Evolutionary conservation across 2,113 vertebrate genomes (phyloP).

Genomic region (Turnix velox): DNA sequence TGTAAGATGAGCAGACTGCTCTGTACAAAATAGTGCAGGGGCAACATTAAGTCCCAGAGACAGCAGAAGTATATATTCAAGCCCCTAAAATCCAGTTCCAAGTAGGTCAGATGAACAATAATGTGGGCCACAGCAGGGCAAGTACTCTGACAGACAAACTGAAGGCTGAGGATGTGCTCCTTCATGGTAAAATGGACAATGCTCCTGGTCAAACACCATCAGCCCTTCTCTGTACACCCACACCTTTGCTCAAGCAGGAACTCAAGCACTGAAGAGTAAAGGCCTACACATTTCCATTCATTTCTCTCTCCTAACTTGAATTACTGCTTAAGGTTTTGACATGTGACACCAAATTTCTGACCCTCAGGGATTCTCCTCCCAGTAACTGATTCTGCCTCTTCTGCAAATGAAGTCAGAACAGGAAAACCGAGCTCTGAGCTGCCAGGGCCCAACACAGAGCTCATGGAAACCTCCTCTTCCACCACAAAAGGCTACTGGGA

Average conservation of each 20-base stretch:
- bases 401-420: neutral
- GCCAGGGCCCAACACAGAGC: neutral
- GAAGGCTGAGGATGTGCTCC: neutral
- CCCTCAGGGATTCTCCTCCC: neutral
- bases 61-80: neutral
- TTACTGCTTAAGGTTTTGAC: neutral
- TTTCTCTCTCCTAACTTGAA: neutral
- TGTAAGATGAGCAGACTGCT: rapidly evolving
- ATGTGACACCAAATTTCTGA: neutral
- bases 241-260: rapidly evolving
- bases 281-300: neutral
- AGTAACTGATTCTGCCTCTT: neutral
- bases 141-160: rapidly evolving
- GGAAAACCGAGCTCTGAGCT: neutral
- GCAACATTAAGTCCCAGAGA: neutral
- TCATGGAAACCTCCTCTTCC: neutral
- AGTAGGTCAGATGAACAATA: neutral
- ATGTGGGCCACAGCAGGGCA: neutral
- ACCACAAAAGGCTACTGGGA: neutral
- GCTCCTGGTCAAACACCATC: neutral
- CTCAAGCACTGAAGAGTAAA: neutral
- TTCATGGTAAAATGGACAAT: neutral
- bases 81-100: neutral
- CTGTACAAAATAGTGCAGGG: neutral
- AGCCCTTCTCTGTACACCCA: neutral